These are phyloP conservation scores for Podargus strigoides DNA, from an alignment of 2,797 vertebrate genomes.

Conservation along the genomic window DNA sequence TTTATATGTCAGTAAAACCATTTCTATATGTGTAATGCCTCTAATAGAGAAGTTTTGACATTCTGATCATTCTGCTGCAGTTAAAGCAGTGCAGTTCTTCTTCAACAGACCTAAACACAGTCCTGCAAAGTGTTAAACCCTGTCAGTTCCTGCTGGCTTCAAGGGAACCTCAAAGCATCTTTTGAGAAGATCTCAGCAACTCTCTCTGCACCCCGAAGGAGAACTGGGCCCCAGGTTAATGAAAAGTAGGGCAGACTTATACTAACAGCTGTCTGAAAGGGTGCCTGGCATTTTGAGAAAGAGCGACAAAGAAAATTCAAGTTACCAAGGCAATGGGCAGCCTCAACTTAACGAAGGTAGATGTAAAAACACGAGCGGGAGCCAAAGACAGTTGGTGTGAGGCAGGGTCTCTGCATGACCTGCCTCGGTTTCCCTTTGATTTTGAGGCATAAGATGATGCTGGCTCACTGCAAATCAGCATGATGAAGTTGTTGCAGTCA, in stretches of 20 bases:
- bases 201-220: background rate
- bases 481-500: background rate
- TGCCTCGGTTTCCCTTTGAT: conserved; percentile 5
- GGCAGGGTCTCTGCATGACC: background rate
- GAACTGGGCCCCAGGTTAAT: background rate
- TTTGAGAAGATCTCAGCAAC: background rate
- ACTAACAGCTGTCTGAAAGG: background rate
- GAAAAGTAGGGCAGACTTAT: conserved; percentile 15
- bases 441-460: background rate
- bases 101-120: background rate
- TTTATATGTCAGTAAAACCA: background rate
- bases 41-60: background rate
- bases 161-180: background rate
- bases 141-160: background rate
- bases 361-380: accelerated
- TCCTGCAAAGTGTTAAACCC: background rate
- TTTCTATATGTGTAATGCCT: background rate
- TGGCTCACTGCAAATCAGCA: background rate
- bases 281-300: background rate
- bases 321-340: background rate
- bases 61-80: background rate
- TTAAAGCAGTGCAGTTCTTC: background rate
- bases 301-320: background rate
- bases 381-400: background rate
- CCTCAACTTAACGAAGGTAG: background rate